A percentile compares a stretch with the other conserved stretches of the same genome.
Evolutionary conservation across 2,113 vertebrate genomes (phyloP).

Genomic region (Verasper variegatus): DNA sequence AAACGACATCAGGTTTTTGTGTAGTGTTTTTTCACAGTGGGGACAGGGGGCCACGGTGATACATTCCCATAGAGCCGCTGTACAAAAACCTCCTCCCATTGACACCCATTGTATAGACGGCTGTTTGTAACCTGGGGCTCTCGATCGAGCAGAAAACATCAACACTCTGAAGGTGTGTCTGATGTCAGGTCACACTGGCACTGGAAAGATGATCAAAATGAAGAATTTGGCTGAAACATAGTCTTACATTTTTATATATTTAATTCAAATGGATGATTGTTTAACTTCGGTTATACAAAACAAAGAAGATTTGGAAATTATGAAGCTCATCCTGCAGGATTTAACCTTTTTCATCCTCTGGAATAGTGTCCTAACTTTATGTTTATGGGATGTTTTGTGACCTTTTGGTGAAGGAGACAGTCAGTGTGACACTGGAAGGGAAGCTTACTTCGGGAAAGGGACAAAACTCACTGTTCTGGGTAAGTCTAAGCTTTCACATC

Average conservation of each 20-base stretch:
- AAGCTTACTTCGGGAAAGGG: conserved; percentile 77
- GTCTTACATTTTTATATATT: neutral
- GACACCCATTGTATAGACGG: conserved; percentile 15
- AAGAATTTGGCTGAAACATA: neutral
- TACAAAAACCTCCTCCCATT: conserved; percentile 89
- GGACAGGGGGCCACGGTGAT: conserved; percentile 90
- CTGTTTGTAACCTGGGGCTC: conserved; percentile 1
- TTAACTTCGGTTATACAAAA: neutral
- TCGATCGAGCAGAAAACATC: neutral
- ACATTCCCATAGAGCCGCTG: conserved; percentile 80
- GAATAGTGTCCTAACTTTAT: neutral
- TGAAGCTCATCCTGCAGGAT: neutral
- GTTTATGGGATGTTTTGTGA: neutral
- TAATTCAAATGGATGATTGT: neutral
- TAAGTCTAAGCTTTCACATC: conserved; percentile 55
- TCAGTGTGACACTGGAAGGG: conserved; percentile 74
- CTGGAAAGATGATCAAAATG: neutral
- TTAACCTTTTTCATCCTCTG: conserved; percentile 17
- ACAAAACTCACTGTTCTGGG: conserved; percentile 72
- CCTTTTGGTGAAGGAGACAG: conserved; percentile 56
- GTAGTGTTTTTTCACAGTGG: conserved; percentile 86
- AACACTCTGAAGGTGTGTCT: neutral
- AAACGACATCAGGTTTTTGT: conserved; percentile 85
- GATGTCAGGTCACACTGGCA: neutral
- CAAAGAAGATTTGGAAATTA: neutral